Percentiles rank a stretch among this genome's conserved stretches.
Conservation (phyloP, 2,113 vertebrate genomes). For the Malurus cyaneus region DNA sequence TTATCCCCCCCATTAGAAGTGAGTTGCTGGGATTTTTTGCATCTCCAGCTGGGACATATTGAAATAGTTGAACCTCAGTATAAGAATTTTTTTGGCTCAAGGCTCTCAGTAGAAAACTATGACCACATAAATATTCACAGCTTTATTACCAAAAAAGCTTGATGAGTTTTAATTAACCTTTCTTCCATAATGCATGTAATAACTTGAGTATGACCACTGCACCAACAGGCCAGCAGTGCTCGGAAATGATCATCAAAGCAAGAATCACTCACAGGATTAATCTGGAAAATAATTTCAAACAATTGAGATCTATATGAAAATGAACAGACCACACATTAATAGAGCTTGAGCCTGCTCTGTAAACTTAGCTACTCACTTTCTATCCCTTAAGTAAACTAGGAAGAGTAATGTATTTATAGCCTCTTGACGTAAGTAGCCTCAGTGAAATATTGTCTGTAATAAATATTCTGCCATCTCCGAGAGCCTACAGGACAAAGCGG, state of each 20-base stretch:
- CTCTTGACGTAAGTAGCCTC: constrained; percentile 37
- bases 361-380: constrained; percentile 50
- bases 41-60: neutral
- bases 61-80: neutral
- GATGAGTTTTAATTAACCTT: neutral
- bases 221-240: neutral
- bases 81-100: neutral
- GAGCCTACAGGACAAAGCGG: neutral
- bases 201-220: neutral
- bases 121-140: neutral
- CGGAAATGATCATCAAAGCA: neutral
- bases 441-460: constrained; percentile 45
- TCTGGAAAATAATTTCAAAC: constrained; percentile 44
- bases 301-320: constrained; percentile 40
- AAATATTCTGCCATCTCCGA: neutral
- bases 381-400: constrained; percentile 54
- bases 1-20: neutral
- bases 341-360: constrained; percentile 27
- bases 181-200: neutral
- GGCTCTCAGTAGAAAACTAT: neutral
- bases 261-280: constrained; percentile 28
- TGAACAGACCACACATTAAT: constrained; percentile 32
- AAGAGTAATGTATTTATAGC: constrained; percentile 16
- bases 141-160: neutral
- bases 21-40: neutral